Conservation (phyloP, 2,888 invertebrate genomes). For the Polymixis lichenea region DNA sequence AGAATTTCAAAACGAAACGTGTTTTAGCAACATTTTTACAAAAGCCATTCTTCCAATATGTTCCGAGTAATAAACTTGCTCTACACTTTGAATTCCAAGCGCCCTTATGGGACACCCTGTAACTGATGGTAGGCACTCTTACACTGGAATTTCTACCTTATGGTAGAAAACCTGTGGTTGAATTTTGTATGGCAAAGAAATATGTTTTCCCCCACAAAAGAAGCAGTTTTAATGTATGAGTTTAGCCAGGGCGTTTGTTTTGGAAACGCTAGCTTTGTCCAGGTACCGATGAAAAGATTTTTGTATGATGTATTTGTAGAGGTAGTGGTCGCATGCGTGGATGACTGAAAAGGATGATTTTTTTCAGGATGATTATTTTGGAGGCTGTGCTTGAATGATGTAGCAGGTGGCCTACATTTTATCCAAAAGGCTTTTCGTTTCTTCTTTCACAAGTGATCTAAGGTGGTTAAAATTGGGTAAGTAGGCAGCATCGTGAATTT, state of each 20-base stretch:
- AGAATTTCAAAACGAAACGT: conserved; percentile 25
- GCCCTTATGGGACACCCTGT: conserved; percentile 72
- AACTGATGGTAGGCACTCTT: conserved; percentile 45
- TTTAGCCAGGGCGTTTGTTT: conserved; percentile 59
- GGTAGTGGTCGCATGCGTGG: neutral
- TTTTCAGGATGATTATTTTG: too few species aligned
- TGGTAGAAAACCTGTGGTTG: accelerated
- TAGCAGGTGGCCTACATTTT: neutral
- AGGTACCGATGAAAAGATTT: conserved; percentile 41
- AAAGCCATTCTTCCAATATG: conserved; percentile 76
- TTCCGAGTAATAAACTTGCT: conserved; percentile 79
- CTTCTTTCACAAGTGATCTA: neutral
- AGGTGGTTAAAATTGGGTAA: neutral
- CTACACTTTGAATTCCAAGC: conserved; percentile 77
- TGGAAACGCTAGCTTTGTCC: conserved; percentile 51
- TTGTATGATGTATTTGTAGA: conserved; percentile 29
- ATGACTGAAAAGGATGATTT: conserved; percentile 6
- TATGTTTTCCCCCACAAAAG: conserved; percentile 57
- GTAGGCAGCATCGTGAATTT: neutral
- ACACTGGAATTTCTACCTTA: conserved; percentile 14
- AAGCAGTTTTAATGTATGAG: conserved; percentile 66
- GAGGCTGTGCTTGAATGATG: neutral
- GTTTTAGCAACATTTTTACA: conserved; percentile 49
- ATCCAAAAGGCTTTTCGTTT: too few species aligned
- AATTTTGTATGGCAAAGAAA: neutral